Evolutionary conservation across 2,797 vertebrate genomes (phyloP).

Genomic region (Gila robusta): DNA sequence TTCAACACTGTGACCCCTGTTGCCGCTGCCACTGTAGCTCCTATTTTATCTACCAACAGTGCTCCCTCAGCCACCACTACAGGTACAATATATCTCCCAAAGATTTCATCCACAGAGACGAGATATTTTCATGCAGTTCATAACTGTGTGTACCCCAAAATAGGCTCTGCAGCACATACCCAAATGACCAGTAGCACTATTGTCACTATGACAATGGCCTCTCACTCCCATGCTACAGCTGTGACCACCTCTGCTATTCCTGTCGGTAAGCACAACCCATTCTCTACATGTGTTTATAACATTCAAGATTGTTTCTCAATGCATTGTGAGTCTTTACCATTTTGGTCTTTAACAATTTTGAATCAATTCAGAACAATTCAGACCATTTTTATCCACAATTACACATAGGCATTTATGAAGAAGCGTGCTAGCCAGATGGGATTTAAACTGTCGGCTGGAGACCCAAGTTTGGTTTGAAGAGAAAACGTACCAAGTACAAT

Average conservation of each 20-base stretch:
- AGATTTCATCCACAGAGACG: neutral
- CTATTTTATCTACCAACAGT: slow-evolving; percentile 95
- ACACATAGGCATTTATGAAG: neutral
- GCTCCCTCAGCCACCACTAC: slow-evolving; percentile 92
- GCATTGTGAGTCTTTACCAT: neutral
- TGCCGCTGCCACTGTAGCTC: slow-evolving; percentile 96
- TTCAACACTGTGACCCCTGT: slow-evolving; percentile 96
- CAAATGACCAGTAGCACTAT: slow-evolving; percentile 93
- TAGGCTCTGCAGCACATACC: slow-evolving; percentile 91
- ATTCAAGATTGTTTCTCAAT: neutral
- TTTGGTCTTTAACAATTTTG: neutral
- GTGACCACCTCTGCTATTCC: slow-evolving; percentile 97
- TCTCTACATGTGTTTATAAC: neutral
- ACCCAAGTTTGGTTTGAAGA: no score
- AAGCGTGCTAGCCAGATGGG: no score
- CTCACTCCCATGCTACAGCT: slow-evolving; percentile 95
- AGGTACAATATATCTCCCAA: slow-evolving; percentile 72
- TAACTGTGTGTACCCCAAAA: slow-evolving; percentile 37
- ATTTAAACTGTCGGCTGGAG: no score
- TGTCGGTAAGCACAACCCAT: slow-evolving; percentile 86
- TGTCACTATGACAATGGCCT: slow-evolving; percentile 97
- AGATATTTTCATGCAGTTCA: neutral
- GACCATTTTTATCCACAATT: neutral
- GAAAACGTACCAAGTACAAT: no score
- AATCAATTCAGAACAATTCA: neutral